Evolutionary conservation across 2,888 invertebrate species (phyloP), one percentile per base, ranked within the genome.

Genomic region (Amblyjoppa fuscipennis): DNA sequence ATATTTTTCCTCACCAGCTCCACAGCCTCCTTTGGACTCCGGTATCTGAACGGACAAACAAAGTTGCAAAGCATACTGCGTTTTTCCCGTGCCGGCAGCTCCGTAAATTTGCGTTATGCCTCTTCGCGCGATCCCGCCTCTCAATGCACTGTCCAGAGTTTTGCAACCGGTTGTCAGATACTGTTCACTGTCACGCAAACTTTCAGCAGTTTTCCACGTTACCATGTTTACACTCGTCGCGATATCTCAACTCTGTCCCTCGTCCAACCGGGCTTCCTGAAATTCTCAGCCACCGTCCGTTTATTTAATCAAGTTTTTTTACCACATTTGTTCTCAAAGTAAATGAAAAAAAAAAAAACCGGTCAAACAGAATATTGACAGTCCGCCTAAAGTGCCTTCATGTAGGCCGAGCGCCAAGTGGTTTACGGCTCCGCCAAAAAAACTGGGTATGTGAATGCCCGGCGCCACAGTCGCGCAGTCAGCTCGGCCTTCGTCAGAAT

Each of bases 81-180:
- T 98, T 95, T 98, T 98, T 6, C 98, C 98, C 89, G 96, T 95
- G 20, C 97, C 97, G 94, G 97, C 97, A 93, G 96, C 96, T n/a
- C 98, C 98, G 92, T 96, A 96, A 89, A 98, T 95, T 95, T 98
- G 98, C 80, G 96, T 97, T 74, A 98, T 95, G 38, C 97, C 96
- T 87, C 96, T 95, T 88, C 94, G 94, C 68, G 96, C 94, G 82
- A 98, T 95, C 45, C 98, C 98, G 81, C 97, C 97, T 88, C 94
- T 93, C 31, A 97, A 93, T 85, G 96, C 92, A 45, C 90, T 90
- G 93, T 98, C 96, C 76, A 98, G 94, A 76, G 92, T 91, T 73
- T 90, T 66, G 93, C 96, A 97, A 11, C 97, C 97, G 31, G 91
- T 91, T 13, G 92, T 90, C 11, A 94, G 83, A 87, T 90, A 93